Evolutionary conservation across 2,113 vertebrate genomes (phyloP).

Genomic region (Ahaetulla prasina): DNA sequence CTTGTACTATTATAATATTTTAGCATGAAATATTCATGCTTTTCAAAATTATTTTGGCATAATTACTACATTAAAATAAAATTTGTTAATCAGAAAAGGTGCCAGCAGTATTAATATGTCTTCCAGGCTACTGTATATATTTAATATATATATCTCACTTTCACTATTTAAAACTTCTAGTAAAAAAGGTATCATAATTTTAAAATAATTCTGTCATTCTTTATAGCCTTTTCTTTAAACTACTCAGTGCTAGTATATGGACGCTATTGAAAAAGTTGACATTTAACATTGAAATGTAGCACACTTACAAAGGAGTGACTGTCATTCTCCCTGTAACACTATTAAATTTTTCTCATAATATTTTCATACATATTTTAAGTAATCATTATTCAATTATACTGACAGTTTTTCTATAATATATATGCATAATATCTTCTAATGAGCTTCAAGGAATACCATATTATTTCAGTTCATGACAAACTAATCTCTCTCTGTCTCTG

Average conservation of each 20-base stretch:
- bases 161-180: conserved; percentile 15
- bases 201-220: conserved; percentile 62
- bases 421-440: conserved; percentile 79
- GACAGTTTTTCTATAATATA: conserved; percentile 70
- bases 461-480: conserved; percentile 78
- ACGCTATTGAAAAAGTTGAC: conserved; percentile 63
- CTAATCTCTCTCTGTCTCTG: conserved; percentile 59
- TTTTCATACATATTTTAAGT: conserved; percentile 73
- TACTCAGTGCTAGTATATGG: conserved; percentile 62
- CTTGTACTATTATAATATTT: not conserved
- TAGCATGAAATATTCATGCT: not conserved
- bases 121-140: not conserved
- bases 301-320: conserved; percentile 67
- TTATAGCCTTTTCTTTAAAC: conserved; percentile 48
- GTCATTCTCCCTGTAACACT: conserved; percentile 64
- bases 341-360: conserved; percentile 71
- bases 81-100: not conserved
- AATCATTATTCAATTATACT: conserved; percentile 77
- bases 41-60: not conserved
- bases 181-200: conserved; percentile 50
- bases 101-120: not conserved
- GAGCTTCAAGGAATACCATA: conserved; percentile 80
- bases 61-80: not conserved
- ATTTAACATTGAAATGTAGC: conserved; percentile 62
- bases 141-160: conserved; percentile 6